phyloP scores from a whole-genome alignment of 2,888 invertebrate species.

The Watsonalla cultraria region DNA sequence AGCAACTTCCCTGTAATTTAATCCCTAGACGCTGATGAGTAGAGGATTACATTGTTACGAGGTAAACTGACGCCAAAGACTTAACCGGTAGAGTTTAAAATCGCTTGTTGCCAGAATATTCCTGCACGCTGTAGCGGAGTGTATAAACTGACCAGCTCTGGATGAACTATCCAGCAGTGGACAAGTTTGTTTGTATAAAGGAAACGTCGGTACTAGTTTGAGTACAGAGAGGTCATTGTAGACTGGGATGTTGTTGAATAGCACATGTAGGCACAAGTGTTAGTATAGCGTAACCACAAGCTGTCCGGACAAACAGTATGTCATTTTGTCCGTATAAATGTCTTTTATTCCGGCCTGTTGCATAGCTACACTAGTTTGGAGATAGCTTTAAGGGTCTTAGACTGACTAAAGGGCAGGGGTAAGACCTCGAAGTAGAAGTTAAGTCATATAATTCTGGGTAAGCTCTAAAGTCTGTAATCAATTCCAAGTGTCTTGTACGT shows the following conservation, averaged over 20 bases:
- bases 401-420: too few relatives aligned
- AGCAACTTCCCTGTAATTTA: conserved; percentile 16
- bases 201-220: not conserved
- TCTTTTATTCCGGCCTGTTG: not conserved
- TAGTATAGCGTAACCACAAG: conserved; percentile 22
- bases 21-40: conserved; percentile 22
- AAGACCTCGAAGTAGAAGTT: too few relatives aligned
- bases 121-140: conserved; percentile 14
- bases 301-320: conserved; percentile 23
- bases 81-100: conserved; percentile 17
- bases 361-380: not conserved
- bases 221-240: conserved; percentile 4
- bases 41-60: conserved; percentile 14
- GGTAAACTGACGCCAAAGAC: conserved; percentile 14
- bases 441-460: too few relatives aligned
- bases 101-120: conserved; percentile 19
- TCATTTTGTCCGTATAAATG: conserved; percentile 12
- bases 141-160: conserved; percentile 20
- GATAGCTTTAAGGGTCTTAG: not conserved
- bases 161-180: conserved; percentile 15
- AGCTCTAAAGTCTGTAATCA: too few relatives aligned
- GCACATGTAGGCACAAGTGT: conserved; percentile 14
- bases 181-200: not conserved
- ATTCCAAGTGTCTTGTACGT: too few relatives aligned
- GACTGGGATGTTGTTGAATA: conserved; percentile 3